These are phyloP conservation scores for Leptinotarsa peninsularis DNA, from an alignment of 2,888 invertebrate genomes.

Conservation along the genomic window DNA sequence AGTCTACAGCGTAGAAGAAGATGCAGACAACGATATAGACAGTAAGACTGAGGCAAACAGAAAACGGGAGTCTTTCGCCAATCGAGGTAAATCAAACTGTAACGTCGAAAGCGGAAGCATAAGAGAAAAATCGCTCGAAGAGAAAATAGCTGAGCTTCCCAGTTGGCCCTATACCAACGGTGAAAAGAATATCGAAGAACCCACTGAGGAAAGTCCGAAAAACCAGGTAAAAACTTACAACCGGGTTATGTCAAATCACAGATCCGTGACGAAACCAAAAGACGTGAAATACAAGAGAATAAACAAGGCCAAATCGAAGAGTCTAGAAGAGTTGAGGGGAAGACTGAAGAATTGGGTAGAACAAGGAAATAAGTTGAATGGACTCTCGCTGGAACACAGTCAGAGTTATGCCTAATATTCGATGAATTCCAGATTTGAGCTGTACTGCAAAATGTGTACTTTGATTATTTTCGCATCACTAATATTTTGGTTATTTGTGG, in stretches of 20 bases:
- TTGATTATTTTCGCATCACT: conserved; percentile 4
- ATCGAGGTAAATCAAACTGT: conserved; percentile 55
- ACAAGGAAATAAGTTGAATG: conserved; percentile 78
- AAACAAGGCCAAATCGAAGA: conserved; percentile 91
- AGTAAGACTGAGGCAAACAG: conserved; percentile 69
- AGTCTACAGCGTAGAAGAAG: conserved; percentile 89
- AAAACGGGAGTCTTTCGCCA: conserved; percentile 66
- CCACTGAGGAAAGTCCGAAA: conserved; percentile 61
- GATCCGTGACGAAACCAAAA: conserved; percentile 90
- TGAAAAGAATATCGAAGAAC: conserved; percentile 60
- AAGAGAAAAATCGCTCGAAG: conserved; percentile 53
- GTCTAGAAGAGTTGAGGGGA: conserved; percentile 85
- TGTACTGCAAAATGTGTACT: conserved; percentile 13
- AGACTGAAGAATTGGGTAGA: conserved; percentile 88
- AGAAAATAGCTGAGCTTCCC: conserved; percentile 47
- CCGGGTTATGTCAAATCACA: conserved; percentile 90
- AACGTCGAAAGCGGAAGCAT: conserved; percentile 49
- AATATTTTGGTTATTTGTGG: conserved; percentile 12
- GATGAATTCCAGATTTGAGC: conserved; percentile 3
- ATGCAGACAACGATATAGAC: conserved; percentile 71
- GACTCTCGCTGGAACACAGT: conserved; percentile 76
- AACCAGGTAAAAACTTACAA: conserved; percentile 74
- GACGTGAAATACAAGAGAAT: conserved; percentile 92
- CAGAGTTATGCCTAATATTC: conserved; percentile 63
- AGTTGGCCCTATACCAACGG: conserved; percentile 53